phyloP scores from a whole-genome alignment of 2,113 vertebrate species.

The Nanger granti region DNA sequence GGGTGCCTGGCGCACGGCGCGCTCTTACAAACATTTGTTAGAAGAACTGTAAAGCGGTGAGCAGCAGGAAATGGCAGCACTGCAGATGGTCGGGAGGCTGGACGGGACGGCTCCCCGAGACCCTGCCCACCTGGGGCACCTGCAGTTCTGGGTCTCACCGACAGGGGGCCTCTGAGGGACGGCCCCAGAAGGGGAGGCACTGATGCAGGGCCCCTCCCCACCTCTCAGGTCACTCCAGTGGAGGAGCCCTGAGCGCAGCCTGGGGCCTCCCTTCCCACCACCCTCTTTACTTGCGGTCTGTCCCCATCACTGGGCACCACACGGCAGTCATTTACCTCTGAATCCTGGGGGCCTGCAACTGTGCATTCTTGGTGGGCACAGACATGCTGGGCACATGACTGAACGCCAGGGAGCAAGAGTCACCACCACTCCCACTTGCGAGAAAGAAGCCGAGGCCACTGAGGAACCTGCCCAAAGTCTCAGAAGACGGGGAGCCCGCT shows the following conservation, averaged over 20 bases:
- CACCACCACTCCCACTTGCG: not conserved
- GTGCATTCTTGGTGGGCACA: not conserved
- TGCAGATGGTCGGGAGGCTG: not conserved
- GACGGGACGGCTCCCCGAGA: rapidly evolving
- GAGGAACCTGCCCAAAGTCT: not conserved
- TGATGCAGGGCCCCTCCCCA: not conserved
- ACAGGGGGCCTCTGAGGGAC: not conserved
- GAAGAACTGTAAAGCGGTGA: not conserved
- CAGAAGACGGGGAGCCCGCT: not conserved
- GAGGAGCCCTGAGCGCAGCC: not conserved
- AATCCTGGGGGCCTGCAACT: not conserved
- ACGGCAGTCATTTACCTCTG: not conserved
- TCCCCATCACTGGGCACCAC: not conserved
- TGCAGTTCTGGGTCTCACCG: not conserved
- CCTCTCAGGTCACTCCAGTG: not conserved
- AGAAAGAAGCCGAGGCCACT: not conserved
- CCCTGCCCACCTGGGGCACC: not conserved
- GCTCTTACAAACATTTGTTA: not conserved
- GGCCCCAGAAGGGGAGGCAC: not conserved
- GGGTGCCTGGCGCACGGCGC: rapidly evolving
- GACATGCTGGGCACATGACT: not conserved
- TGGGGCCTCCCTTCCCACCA: not conserved
- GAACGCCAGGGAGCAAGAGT: not conserved
- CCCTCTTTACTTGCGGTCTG: not conserved
- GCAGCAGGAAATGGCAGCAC: not conserved